Conservation (phyloP, 2,113 vertebrate genomes). For the Cygnus atratus region DNA sequence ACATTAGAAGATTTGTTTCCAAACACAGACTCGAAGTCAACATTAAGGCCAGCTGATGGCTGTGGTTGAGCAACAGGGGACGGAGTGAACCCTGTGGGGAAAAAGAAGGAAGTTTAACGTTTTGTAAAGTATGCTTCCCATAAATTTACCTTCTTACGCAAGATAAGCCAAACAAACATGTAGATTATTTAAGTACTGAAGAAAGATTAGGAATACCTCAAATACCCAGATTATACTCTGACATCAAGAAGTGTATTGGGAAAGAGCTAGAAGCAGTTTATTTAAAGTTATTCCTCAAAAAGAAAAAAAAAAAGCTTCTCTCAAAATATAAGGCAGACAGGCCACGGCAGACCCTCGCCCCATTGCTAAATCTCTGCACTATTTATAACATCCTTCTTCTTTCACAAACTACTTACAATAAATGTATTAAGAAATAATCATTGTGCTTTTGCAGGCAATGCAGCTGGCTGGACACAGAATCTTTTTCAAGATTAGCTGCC, state of each 20-base stretch:
- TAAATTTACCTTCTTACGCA: not conserved
- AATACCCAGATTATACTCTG: not conserved
- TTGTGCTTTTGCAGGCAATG: not conserved
- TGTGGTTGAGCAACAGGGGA: conserved; percentile 86
- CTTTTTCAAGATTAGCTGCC: not conserved
- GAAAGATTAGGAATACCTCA: not conserved
- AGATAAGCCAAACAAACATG: not conserved
- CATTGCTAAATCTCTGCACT: not conserved
- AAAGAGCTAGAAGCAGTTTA: not conserved
- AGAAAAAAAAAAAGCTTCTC: not conserved
- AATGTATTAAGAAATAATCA: not conserved
- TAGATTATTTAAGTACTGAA: not conserved
- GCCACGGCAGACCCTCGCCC: not conserved
- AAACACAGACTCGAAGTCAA: conserved; percentile 96
- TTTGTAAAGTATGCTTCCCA: not conserved
- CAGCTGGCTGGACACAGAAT: not conserved
- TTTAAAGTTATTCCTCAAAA: not conserved
- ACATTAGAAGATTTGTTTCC: conserved; percentile 89
- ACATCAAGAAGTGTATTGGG: not conserved
- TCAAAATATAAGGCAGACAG: not conserved
- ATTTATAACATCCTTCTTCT: not conserved
- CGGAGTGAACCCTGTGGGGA: conserved; percentile 82
- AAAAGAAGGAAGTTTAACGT: not conserved
- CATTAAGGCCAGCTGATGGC: conserved; percentile 88
- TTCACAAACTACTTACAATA: not conserved